phyloP scores from a whole-genome alignment of 1,140 invertebrate species.

The Eupeodes corollae region DNA sequence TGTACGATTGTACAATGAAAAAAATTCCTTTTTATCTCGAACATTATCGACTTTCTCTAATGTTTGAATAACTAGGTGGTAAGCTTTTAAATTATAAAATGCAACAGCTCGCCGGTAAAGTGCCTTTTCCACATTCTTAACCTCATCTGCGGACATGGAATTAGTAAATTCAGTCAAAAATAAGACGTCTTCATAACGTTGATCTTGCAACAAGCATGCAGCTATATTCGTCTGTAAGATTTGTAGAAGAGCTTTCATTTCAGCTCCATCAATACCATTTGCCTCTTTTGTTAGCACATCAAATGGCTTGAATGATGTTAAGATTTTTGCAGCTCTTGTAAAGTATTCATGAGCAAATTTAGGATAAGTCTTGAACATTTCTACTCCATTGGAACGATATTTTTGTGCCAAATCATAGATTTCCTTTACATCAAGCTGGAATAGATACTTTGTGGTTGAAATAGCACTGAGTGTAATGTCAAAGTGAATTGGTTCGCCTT shows the following conservation, averaged over 20 bases:
- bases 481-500: constrained; percentile 17
- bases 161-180: constrained; percentile 28
- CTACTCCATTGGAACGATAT: constrained; percentile 30
- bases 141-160: constrained; percentile 7
- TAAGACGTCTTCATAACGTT: constrained; percentile 33
- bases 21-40: constrained; percentile 29
- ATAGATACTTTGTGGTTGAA: constrained; percentile 15
- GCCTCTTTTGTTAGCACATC: constrained; percentile 14
- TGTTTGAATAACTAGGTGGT: constrained; percentile 23
- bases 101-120: constrained; percentile 30
- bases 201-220: constrained; percentile 26
- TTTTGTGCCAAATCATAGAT: constrained; percentile 18
- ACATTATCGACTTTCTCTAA: constrained; percentile 24
- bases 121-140: constrained; percentile 22
- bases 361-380: constrained; percentile 31
- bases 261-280: constrained; percentile 17
- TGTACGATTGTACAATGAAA: constrained; percentile 21
- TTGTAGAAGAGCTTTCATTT: constrained; percentile 21
- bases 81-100: constrained; percentile 26
- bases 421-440: constrained; percentile 17
- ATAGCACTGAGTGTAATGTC: constrained; percentile 19
- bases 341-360: constrained; percentile 34
- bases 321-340: constrained; percentile 23
- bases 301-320: constrained; percentile 32
- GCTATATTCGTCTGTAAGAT: constrained; percentile 31